Base-by-base conservation (phyloP, 2,797 vertebrate genomes). In the Taenioides sp. region DNA sequence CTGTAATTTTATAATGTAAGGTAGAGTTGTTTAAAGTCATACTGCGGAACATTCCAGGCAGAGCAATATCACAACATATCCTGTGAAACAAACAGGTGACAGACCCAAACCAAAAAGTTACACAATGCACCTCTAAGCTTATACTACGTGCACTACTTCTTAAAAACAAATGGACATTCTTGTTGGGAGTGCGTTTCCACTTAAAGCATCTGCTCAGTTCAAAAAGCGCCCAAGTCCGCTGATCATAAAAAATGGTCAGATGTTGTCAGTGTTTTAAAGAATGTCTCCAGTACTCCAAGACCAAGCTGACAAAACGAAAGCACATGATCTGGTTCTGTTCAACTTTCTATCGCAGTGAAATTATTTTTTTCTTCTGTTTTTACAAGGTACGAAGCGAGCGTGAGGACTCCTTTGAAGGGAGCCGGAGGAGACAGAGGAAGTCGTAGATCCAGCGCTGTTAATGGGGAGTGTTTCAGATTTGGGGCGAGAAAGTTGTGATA, bases 241-340 rank as follows among this genome's bases (percentile, higher is more conserved):
- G 81, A 34, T 80, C 81, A 76, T 87, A 89, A 91, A 89, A 91
- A 67, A 83, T 65, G 76, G 81, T 92, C 90, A 92, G 89, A 92
- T 90, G 89, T 89, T 92, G 85, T 92, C 85, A 77, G 71, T 87
- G 85, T 93, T 91, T 89, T 88, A 88, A 92, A 93, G 88, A 93
- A 93, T 92, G 91, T 90, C 79, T 84, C 86, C 84, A 81, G 84
- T 81, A 80, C 83, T 72, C 88, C 83, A 87, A 91, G 90, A 90
- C 82, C 87, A 88, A 92, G 91, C 86, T 82, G 82, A 84, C 84
- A 78, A 85, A 93, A 84, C 80, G 81, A 88, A 93, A 92, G 91
- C 89, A 90, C 79, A 88, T 88, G 90, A 92, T 84, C 67, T 76
- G 80, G 88, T 89, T 84, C 77, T 79, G 75, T 80, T 86, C 82